Percentiles rank a stretch among this genome's conserved stretches.
phyloP scores from a whole-genome alignment of 2,888 invertebrate species.

The Caenorhabditis macrosperma region DNA sequence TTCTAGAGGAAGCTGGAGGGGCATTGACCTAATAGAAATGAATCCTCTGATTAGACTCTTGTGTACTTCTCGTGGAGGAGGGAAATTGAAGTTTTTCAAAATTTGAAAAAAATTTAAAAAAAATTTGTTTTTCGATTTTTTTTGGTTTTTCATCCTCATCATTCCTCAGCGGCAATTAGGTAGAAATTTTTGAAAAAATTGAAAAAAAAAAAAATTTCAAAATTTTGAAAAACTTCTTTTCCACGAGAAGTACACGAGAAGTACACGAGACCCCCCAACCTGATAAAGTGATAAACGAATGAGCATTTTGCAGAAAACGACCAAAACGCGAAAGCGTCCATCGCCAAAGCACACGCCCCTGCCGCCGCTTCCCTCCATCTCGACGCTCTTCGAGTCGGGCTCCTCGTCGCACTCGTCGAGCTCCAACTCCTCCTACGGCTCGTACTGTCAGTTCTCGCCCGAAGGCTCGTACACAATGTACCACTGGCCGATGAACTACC shows the following conservation, averaged over 20 bases:
- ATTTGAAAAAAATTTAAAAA: neutral
- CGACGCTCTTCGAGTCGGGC: slow-evolving; percentile 45
- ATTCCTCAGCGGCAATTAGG: no score
- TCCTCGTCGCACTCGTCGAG: slow-evolving; percentile 39
- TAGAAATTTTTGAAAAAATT: no score
- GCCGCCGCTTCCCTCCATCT: slow-evolving; percentile 47
- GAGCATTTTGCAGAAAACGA: slow-evolving; percentile 24
- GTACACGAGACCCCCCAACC: no score
- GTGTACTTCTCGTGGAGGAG: no score
- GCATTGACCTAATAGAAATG: no score
- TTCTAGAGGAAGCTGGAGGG: no score
- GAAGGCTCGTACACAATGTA: slow-evolving; percentile 57
- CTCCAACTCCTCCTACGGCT: slow-evolving; percentile 47
- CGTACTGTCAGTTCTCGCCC: slow-evolving; percentile 59
- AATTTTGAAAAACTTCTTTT: no score
- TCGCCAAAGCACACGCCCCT: slow-evolving; percentile 37
- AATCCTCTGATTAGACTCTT: no score
- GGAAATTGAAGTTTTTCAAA: neutral
- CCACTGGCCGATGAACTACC: slow-evolving; percentile 32
- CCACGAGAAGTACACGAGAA: no score
- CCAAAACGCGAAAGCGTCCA: slow-evolving; percentile 35
- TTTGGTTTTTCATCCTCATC: no score
- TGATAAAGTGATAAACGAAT: neutral
- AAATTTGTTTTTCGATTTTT: neutral
- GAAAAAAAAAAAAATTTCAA: no score